Base-by-base conservation (phyloP, 2,797 vertebrate genomes). In the Scolopax bukidnonensis region DNA sequence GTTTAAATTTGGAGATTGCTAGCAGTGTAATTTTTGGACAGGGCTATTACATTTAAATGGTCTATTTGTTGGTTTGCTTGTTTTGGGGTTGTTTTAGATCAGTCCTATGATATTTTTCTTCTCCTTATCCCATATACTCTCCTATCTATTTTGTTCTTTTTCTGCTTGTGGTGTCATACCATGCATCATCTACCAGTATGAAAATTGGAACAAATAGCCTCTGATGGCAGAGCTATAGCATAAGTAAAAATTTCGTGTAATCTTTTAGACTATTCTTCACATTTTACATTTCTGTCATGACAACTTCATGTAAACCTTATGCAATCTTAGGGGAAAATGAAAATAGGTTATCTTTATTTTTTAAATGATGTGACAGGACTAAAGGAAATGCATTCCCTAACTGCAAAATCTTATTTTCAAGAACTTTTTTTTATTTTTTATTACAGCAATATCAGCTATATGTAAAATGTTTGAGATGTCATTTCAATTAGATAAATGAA, bases 151-250 rank as follows among this genome's bases (percentile, higher is more conserved):
- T 90, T 67, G 7, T 1, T 53, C n/a, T 82, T 93, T 92, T 92
- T 57, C 59, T 74, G 2, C 43, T 86, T 54, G 41, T 41, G 27
- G 27, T 93, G 95, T 93, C 91, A 89, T 76, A 75, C 50, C 43
- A 60, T 91, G 85, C 38, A 91, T 95, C 87, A 89, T 92, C 71
- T 87, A 45, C 61, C 85, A 77, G 48, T 82, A 90, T 36, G 59
- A 89, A 96, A 96, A 96, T 95, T 94, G 87, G 87, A 96, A 96
- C 77, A 97, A 97, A 96, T 95, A 96, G 23, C 67, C 45, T 96
- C 86, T 96, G 94, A 96, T 88, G 63, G 53, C 63, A 95, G 48
- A 94, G 45, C 36, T 59, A 90, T 30, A 70, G 48, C 36, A 47
- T 33, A 96, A 96, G 32, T 90, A 83, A 95, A 96, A 65, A 41